Base-by-base conservation (phyloP, 2,888 invertebrate genomes). In the Dicycla oo region DNA sequence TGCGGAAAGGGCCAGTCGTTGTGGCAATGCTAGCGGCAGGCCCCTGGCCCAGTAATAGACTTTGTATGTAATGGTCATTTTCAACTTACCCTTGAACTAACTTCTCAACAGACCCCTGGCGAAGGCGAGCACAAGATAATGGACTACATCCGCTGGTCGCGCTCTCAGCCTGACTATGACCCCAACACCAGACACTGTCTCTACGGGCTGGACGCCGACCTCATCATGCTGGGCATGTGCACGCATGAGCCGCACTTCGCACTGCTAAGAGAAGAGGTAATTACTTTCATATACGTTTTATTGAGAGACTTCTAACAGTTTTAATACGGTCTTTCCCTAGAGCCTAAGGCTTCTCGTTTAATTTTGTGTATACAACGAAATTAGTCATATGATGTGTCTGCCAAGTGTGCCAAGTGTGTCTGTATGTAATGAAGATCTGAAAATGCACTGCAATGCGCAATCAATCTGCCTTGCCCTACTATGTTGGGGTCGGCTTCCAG, bases 71-170 rank as follows among this genome's bases (percentile, higher is more conserved):
- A 34, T 34, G 5, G 34, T 34, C 34, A 3, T 34, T 34, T 34
- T 34, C 34, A 34, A 34, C 34, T 34, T 34, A 30, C 30, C 4
- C 30, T 30, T 30, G 4, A 30, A 2, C 4, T 3, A 30, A 2
- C 30, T 4, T 4, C 6, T 13, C 18, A 5, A 70, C 84, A 98
- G 98, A 98, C 98, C 3, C 99, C 99, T 2, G 99, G 99, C 0
- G 99, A 99, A 96, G 99, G 99, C 1, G 99, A 99, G 93, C 99
- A 99, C 91, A 99, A 99, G 95, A 99, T 99, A 79, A 99, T 99
- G 99, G 99, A 99, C 93, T 99, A 99, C 91, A 99, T 99, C 85
- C 97, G 99, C 4, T 98, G 97, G 94, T 96, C 98, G 88, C 98
- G 98, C 86, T 97, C 98, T 0, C 97, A 98, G 90, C 97, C 98